phyloP scores from a whole-genome alignment of 2,113 vertebrate species.

The Gadus macrocephalus region DNA sequence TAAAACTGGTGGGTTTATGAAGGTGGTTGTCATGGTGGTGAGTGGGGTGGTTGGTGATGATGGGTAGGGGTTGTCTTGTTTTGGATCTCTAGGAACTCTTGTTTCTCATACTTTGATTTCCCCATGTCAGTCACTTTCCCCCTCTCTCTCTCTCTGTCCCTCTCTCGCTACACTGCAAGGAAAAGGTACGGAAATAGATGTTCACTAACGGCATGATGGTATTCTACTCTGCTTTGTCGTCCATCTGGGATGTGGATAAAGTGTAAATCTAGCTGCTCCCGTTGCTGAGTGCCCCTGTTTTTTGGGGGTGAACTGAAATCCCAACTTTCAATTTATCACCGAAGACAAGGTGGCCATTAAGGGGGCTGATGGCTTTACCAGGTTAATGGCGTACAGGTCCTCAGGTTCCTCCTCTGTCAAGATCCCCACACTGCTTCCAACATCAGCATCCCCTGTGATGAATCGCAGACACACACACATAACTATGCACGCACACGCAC shows the following conservation, averaged over 20 bases:
- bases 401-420: conserved; percentile 10
- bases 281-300: conserved; percentile 9
- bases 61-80: no score
- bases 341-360: conserved; percentile 37
- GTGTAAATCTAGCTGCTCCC: conserved; percentile 13
- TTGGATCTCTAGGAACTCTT: no score
- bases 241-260: conserved; percentile 24
- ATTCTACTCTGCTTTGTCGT: conserved; percentile 11
- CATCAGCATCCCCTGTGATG: conserved; percentile 8
- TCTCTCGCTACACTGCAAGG: no score
- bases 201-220: not conserved
- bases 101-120: no score
- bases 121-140: no score
- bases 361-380: conserved; percentile 52
- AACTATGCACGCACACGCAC: conserved; percentile 7
- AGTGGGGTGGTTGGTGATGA: no score
- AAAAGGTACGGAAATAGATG: conserved; percentile 2
- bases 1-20: no score
- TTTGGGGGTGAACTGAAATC: not conserved
- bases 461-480: not conserved
- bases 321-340: conserved; percentile 28
- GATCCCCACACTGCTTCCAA: not conserved
- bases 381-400: conserved; percentile 26
- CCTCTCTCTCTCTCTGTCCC: no score
- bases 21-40: no score